Evolutionary conservation across 1,140 invertebrate genomes (phyloP), one percentile per base, ranked within the genome.

Genomic region (Bombus haemorrhoidalis): DNA sequence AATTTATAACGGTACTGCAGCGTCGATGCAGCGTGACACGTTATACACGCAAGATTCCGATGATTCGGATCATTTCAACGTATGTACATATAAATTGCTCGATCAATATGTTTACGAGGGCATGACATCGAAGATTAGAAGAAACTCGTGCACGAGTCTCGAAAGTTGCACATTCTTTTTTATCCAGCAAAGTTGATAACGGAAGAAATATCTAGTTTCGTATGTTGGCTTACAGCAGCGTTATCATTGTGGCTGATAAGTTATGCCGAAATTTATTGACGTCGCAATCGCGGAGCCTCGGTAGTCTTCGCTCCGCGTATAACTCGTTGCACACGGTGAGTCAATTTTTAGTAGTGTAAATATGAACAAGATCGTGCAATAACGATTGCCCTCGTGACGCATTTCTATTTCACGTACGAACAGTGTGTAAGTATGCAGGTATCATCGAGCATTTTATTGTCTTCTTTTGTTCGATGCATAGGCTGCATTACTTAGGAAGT

Each of bases 111-210:
- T 12, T 62, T 39, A n/a, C 76, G 59, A 32, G 59, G 57, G n/a
- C 15, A 53, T 22, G 9, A 62, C n/a, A 32, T 66, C 8, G 32
- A n/a, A 13, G 12, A 22, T 5, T 32, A 43, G 18, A 22, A 32
- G 18, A 62, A 59, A 80, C 62, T 64, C 25, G 39, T 57, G 28
- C 32, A 62, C 59, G 59, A 62, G 59, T n/a, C 41, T 18, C 66
- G 64, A 85, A 82, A 89, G 76, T 89, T 91, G 90, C 89, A 92
- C 87, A 89, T 86, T 83, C 72, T 85, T 91, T 75, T 92, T 92
- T 89, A 89, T 86, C 80, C 81, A 68, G 18, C n/a, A 43, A 8
- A 59, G 2, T 74, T 72, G 90, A 91, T 91, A 91, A 91, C 59
- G 22, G 8, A 71, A 72, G 62, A 47, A 73, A 78, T 91, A 91